These are phyloP conservation scores for Ganaspis sp. DNA, from an alignment of 1,140 invertebrate species.

Conservation along the genomic window DNA sequence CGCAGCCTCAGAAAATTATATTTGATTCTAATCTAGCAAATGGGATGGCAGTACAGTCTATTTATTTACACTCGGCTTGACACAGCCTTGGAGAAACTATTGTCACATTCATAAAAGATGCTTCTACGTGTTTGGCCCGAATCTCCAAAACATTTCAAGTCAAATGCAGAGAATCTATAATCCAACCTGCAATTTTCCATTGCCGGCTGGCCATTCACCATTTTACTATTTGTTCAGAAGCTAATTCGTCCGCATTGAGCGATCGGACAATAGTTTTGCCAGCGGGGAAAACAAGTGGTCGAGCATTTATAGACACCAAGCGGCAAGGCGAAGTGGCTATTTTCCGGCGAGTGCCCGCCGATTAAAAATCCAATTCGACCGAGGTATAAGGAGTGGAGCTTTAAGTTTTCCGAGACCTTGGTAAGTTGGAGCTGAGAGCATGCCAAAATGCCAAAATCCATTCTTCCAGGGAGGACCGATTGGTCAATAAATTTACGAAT, in stretches of 20 bases:
- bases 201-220: conserved; percentile 17
- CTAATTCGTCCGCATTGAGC: conserved; percentile 14
- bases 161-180: background rate
- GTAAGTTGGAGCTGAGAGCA: background rate
- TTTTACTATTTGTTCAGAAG: conserved; percentile 22
- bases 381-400: background rate
- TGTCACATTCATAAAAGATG: conserved; percentile 31
- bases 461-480: conserved; percentile 32
- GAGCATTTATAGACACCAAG: conserved; percentile 64
- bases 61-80: conserved; percentile 71
- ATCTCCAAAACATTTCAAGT: conserved; percentile 31
- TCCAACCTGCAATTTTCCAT: background rate
- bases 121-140: background rate
- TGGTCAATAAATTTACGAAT: conserved; percentile 61
- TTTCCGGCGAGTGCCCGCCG: conserved; percentile 75
- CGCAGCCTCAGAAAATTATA: conserved; percentile 68
- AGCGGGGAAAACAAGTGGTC: conserved; percentile 62
- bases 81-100: conserved; percentile 49
- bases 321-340: conserved; percentile 73
- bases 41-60: conserved; percentile 69
- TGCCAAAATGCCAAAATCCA: conserved; percentile 1
- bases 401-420: background rate
- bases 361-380: conserved; percentile 74
- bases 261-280: conserved; percentile 41
- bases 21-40: conserved; percentile 75